A percentile compares a stretch with the other conserved stretches of the same genome.
These are phyloP conservation scores for Formica aserva DNA, from an alignment of 2,888 invertebrate genomes.

Conservation along the genomic window DNA sequence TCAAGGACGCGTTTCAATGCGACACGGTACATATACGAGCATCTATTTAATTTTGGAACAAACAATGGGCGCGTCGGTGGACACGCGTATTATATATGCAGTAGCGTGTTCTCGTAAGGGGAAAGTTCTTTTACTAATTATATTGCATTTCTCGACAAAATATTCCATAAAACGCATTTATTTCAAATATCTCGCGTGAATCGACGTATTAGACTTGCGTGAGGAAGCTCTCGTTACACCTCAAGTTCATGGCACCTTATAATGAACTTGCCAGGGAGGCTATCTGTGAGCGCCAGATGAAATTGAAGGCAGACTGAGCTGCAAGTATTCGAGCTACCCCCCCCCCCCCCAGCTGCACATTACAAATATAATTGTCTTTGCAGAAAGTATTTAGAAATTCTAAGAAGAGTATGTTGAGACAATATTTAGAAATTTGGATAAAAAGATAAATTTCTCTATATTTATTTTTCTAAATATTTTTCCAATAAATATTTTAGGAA, in stretches of 20 bases:
- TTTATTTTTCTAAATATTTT: neutral
- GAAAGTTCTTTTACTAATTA: neutral
- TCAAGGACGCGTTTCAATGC: constrained; percentile 69
- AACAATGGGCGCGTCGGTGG: constrained; percentile 6
- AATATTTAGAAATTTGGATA: neutral
- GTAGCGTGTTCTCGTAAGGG: neutral
- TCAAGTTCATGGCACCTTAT: constrained; percentile 66
- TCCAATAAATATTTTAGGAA: neutral
- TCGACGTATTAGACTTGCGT: constrained; percentile 45
- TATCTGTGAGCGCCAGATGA: constrained; percentile 72
- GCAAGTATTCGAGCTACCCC: constrained; percentile 1
- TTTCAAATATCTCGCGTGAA: constrained; percentile 40
- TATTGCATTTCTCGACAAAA: neutral
- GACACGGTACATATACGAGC: constrained; percentile 57
- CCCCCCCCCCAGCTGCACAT: neutral
- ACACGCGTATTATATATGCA: constrained; percentile 22
- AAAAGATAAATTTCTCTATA: neutral
- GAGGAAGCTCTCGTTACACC: constrained; percentile 40
- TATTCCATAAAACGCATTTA: constrained; percentile 11
- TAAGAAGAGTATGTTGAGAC: neutral
- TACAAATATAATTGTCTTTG: constrained; percentile 1
- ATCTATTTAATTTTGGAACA: constrained; percentile 24
- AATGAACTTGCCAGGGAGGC: constrained; percentile 62
- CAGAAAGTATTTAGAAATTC: neutral
- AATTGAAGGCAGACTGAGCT: constrained; percentile 54